Percentiles rank a stretch among this genome's conserved stretches.
phyloP scores from a whole-genome alignment of 2,113 vertebrate species.

The Amphilophus citrinellus region DNA sequence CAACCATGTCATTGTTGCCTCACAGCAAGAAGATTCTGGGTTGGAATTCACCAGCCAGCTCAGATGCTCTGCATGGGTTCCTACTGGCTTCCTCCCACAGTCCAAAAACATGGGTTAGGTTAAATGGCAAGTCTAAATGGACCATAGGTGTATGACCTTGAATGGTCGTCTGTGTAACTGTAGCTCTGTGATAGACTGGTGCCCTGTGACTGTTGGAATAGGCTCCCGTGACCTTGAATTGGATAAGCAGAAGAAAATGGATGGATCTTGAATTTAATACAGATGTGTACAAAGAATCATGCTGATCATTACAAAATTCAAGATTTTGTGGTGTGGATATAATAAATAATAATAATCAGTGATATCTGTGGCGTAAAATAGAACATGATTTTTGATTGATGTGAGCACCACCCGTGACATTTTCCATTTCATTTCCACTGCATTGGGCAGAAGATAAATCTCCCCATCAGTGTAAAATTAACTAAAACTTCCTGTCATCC shows the following conservation, averaged over 20 bases:
- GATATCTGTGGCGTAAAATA: not conserved
- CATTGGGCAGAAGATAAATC: not conserved
- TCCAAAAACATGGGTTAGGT: not conserved
- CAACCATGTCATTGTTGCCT: not conserved
- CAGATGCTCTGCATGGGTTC: not conserved
- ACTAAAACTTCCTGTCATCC: not conserved
- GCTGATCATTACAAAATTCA: no score
- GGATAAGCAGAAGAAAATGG: not conserved
- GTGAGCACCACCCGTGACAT: not conserved
- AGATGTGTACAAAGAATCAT: not conserved
- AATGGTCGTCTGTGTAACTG: not conserved
- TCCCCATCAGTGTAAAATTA: rapidly evolving
- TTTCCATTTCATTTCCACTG: no score
- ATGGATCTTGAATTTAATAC: not conserved
- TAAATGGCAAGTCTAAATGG: not conserved
- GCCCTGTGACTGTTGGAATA: rapidly evolving
- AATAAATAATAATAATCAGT: not conserved
- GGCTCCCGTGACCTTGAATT: rapidly evolving
- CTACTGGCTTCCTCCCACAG: rapidly evolving
- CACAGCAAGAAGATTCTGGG: not conserved
- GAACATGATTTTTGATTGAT: not conserved
- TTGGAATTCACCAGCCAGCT: not conserved
- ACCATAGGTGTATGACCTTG: not conserved
- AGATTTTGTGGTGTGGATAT: not conserved
- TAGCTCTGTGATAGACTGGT: not conserved